Percentiles rank a stretch among this genome's conserved stretches.
These are phyloP conservation scores for Clivina fossor DNA, from an alignment of 2,888 invertebrate genomes.

Conservation along the genomic window DNA sequence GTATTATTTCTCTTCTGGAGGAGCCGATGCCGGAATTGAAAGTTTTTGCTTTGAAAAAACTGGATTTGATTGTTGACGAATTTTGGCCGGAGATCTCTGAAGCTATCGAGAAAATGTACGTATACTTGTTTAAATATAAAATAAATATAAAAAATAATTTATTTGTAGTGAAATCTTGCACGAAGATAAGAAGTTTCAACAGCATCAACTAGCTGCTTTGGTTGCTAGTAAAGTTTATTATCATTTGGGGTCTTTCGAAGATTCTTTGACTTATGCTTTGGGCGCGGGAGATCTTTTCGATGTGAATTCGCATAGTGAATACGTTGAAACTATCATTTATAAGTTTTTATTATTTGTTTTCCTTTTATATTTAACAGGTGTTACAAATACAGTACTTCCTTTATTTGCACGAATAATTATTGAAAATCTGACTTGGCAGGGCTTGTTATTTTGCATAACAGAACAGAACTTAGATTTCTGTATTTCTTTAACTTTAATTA, in stretches of 20 bases:
- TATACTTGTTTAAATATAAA: slow-evolving; percentile 35
- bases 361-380: too few species aligned
- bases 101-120: slow-evolving; percentile 91
- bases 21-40: slow-evolving; percentile 93
- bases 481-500: too few species aligned
- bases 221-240: slow-evolving; percentile 99
- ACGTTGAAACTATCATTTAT: slow-evolving; percentile 93
- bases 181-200: slow-evolving; percentile 85
- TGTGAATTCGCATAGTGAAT: slow-evolving; percentile 90
- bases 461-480: too few species aligned
- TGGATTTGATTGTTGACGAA: slow-evolving; percentile 92
- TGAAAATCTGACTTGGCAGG: too few species aligned
- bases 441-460: too few species aligned
- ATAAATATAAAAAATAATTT: slow-evolving; percentile 18
- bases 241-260: slow-evolving; percentile 95
- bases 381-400: too few species aligned
- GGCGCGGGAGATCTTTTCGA: slow-evolving; percentile 95
- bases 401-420: too few species aligned
- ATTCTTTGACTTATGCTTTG: slow-evolving; percentile 95
- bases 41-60: slow-evolving; percentile 88
- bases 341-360: slow-evolving; percentile 42
- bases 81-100: slow-evolving; percentile 99
- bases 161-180: slow-evolving; percentile 81
- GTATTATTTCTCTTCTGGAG: slow-evolving; percentile 93
- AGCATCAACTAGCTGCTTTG: slow-evolving; percentile 91